Evolutionary conservation across 2,797 vertebrate species (phyloP).

Genomic region (Sebastes glaucus): DNA sequence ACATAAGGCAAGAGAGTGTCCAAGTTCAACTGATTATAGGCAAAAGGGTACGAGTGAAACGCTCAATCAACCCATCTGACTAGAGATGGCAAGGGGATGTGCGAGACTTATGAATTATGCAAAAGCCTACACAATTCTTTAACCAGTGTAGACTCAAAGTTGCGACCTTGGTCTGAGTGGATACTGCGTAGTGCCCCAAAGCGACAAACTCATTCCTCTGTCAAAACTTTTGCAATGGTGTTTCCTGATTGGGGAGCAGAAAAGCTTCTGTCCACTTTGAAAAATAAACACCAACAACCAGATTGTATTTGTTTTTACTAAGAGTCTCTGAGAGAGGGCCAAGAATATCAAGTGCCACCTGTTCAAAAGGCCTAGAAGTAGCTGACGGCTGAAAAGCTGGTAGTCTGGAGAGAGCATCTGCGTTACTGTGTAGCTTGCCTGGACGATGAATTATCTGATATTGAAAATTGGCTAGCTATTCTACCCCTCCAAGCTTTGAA

Average conservation of each 20-base stretch:
- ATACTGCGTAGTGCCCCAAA: neutral
- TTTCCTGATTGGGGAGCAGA: neutral
- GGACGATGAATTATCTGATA: neutral
- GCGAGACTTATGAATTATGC: neutral
- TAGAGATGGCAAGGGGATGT: neutral
- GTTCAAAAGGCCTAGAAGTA: neutral
- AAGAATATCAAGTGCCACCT: neutral
- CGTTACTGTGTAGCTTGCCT: neutral
- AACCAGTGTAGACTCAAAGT: neutral
- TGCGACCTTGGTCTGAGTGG: neutral
- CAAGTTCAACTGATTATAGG: neutral
- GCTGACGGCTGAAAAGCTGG: neutral
- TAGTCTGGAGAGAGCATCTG: neutral
- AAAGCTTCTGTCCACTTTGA: neutral
- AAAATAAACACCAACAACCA: neutral
- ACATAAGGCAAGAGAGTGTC: neutral
- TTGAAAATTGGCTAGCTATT: neutral
- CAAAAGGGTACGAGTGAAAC: neutral
- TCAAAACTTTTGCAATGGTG: neutral
- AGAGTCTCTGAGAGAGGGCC: neutral
- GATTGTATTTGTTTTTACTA: neutral
- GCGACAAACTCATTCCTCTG: neutral
- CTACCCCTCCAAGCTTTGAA: too few relatives aligned
- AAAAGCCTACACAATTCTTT: neutral
- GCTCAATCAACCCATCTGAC: accelerated